Evolutionary conservation across 1,140 invertebrate species (phyloP), one percentile per base, ranked within the genome.

Genomic region (Ladona fulva): DNA sequence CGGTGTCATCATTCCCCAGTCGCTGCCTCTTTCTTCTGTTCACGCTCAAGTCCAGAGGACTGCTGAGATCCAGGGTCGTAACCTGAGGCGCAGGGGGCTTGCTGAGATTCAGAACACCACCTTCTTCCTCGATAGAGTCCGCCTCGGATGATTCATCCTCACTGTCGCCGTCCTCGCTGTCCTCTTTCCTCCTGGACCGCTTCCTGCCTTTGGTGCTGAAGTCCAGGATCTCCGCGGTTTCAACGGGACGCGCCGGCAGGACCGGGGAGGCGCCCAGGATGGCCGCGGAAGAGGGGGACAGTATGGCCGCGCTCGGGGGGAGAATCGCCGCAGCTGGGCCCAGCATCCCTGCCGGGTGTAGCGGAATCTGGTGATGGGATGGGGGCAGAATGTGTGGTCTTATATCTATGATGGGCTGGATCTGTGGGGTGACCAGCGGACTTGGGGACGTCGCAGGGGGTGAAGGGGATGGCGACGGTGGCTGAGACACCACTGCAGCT

Each of bases 11-110:
- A 80, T 91, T 87, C 0, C 90, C 89, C 74, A 89, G 90, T 80
- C 93, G 92, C 52, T 90, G 86, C 76, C 92, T 85, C 81, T 94
- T 92, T 82, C 92, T 89, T 37, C 91, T 91, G 1, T 90, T 88
- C n/a, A n/a, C n/a, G 0, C 93, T 93, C 16, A 95, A 85, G 84
- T 96, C 94, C 77, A 96, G 83, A 0, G 94, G 93, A 29, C 92
- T 90, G 81, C 93, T 93, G 78, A 90, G 90, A 42, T 87, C 87
- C 22, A 86, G 83, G 0, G 87, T 86, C 0, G 83, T 81, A 0
- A 84, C 82, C 3, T 86, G 85, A 0, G 86, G 85, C 6, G 86
- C 85, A 0, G 86, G 85, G 1, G 88, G 85, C 81, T 92, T 92
- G 79, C 89, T 91, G 12, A 92, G 85, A 81, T 93, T 92, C 24